These are phyloP conservation scores for Gadus chalcogrammus DNA, from an alignment of 2,113 vertebrate genomes.

Conservation along the genomic window DNA sequence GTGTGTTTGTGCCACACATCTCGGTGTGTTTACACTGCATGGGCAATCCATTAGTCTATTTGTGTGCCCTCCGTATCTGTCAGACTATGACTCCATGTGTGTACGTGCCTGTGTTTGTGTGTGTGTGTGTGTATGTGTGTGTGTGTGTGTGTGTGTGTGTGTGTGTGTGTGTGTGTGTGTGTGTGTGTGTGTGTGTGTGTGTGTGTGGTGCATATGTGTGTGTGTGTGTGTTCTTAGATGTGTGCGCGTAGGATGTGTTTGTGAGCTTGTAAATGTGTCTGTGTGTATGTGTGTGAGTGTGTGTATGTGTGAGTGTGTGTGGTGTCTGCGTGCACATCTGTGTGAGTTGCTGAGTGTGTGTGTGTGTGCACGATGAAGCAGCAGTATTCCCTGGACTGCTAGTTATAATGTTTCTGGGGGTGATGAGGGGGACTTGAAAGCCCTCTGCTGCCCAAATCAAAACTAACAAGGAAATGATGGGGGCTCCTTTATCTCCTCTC, in stretches of 20 bases:
- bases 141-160: constrained; percentile 14
- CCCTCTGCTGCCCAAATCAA: constrained; percentile 86
- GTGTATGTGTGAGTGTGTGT: neutral
- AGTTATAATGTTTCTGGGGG: constrained; percentile 97
- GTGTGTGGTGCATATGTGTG: neutral
- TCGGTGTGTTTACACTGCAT: constrained; percentile 54
- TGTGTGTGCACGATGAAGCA: constrained; percentile 37
- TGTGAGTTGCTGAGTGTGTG: neutral
- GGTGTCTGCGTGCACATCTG: neutral
- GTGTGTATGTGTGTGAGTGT: constrained; percentile 4
- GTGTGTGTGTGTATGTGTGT: neutral
- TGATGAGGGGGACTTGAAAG: constrained; percentile 90
- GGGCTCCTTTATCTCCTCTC: constrained; percentile 82
- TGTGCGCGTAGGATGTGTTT: constrained; percentile 63
- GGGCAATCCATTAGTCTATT: constrained; percentile 61
- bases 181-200: neutral
- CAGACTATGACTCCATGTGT: constrained; percentile 42
- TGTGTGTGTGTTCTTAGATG: constrained; percentile 24
- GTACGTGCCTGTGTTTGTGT: neutral
- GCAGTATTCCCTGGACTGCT: constrained; percentile 88
- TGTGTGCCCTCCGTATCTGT: constrained; percentile 55
- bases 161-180: constrained; percentile 38
- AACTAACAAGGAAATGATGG: constrained; percentile 91
- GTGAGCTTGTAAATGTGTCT: constrained; percentile 61
- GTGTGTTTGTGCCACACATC: constrained; percentile 45